Conservation (phyloP, 2,113 vertebrate species). For the Antidorcas marsupialis region DNA sequence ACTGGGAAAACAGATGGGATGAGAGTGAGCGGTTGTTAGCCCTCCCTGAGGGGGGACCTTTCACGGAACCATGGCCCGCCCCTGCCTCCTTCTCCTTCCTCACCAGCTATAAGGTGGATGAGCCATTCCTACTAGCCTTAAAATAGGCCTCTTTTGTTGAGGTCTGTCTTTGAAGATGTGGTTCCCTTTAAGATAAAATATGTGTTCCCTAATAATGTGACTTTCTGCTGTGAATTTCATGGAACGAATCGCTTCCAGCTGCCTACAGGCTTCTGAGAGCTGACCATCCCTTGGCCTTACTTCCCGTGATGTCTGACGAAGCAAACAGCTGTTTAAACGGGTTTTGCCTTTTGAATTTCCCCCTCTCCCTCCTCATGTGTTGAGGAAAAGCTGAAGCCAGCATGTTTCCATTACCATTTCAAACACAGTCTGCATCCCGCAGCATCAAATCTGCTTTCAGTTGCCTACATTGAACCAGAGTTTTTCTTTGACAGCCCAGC, state of each 20-base stretch:
- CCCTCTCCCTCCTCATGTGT: fast-evolving
- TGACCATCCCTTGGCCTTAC: background rate
- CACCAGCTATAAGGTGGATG: background rate
- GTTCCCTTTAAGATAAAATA: background rate
- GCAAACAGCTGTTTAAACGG: background rate
- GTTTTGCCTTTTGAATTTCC: background rate
- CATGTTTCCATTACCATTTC: background rate
- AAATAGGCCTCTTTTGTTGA: background rate
- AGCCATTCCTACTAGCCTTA: background rate
- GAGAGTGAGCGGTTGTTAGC: background rate
- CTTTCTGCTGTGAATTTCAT: background rate
- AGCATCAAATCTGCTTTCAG: background rate
- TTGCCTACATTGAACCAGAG: background rate
- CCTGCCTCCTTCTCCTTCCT: no score
- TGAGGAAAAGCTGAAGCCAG: background rate
- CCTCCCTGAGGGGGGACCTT: background rate
- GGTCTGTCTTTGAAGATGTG: background rate
- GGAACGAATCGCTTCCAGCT: background rate
- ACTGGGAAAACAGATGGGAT: background rate
- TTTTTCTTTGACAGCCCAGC: background rate
- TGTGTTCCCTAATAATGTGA: background rate
- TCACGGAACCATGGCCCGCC: fast-evolving
- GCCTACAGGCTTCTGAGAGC: background rate
- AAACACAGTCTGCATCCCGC: background rate
- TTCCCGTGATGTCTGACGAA: background rate